These are phyloP conservation scores for Steinernema khuongi DNA, from an alignment of 1,140 invertebrate genomes.

Conservation along the genomic window DNA sequence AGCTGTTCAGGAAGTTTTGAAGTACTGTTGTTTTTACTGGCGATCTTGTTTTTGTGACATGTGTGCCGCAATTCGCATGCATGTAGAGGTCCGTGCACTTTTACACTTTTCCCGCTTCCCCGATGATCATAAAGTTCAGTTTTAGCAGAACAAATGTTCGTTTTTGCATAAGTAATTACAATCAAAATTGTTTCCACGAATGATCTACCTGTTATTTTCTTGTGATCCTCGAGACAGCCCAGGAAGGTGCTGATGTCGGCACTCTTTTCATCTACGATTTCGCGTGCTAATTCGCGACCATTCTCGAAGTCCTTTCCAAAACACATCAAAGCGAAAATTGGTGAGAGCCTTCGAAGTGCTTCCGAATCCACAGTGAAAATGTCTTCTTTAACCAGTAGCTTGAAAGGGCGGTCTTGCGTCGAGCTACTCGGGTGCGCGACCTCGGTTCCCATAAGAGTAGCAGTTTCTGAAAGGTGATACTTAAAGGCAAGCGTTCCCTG, in stretches of 20 bases:
- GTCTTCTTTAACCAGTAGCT: slow-evolving; percentile 30
- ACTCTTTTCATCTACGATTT: slow-evolving; percentile 38
- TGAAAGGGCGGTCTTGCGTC: slow-evolving; percentile 28
- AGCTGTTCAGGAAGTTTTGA: no score
- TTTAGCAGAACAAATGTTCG: no score
- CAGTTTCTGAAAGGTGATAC: no score
- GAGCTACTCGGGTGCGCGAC: slow-evolving; percentile 2
- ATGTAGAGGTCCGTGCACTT: no score
- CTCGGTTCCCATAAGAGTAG: background rate
- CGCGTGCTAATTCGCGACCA: slow-evolving; percentile 28
- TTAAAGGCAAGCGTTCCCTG: no score
- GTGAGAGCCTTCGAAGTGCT: slow-evolving; percentile 28
- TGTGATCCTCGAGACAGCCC: slow-evolving; percentile 22
- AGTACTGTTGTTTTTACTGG: no score
- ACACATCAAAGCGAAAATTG: slow-evolving; percentile 33
- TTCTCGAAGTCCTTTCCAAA: slow-evolving; percentile 39
- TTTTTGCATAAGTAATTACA: background rate
- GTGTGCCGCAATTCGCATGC: no score
- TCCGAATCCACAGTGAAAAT: slow-evolving; percentile 36
- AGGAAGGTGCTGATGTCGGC: slow-evolving; percentile 32
- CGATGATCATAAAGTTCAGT: no score
- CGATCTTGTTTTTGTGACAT: no score
- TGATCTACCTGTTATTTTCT: background rate
- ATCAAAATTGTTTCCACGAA: background rate
- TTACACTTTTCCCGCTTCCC: no score